Evolutionary conservation across 2,888 invertebrate species (phyloP), one percentile per base, ranked within the genome.

Genomic region (Temnothorax rugatulus): DNA sequence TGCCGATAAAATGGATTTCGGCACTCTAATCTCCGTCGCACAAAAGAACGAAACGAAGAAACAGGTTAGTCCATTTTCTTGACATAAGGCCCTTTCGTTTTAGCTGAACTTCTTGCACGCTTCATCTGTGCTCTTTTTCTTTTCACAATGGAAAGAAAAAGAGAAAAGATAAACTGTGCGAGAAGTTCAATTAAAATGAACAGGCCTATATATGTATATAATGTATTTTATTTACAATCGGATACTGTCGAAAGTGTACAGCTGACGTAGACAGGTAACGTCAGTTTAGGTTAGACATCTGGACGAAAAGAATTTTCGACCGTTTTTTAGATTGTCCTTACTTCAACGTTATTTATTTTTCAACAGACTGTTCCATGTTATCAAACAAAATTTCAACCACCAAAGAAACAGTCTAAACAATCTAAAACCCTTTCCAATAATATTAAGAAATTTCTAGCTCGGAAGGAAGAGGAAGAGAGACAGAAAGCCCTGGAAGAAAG

Each of bases 381-480:
- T 93, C 97, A 96, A 92, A 97, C 98, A 2, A 97, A 97, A 89
- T 98, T 97, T 93, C 96, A 97, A 86, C 97, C 98, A 1, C 98
- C 98, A 0, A 98, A 98, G 93, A 98, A 98, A 92, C 97, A 97
- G 91, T 96, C 96, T 59, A 97, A 97, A 91, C 96, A 96, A 77
- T 96, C 96, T 87, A 96, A 96, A 91, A 95, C 95, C 84, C 95
- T 98, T 9, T 98, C 98, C 0, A 96, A 96, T 1, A 98, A 98
- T 90, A 97, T 98, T 74, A 97, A 97, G 93, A 98, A 97, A 93
- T 98, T 98, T 94, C 95, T 98, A 25, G 97, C 97, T 0, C 97
- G 97, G 90, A 97, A 97, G 92, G 98, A 98, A 93, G 97, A 97
- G 84, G 98, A 98, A 93, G 98, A 98, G 91, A 96, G 95, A 83